phyloP scores from a whole-genome alignment of 2,888 invertebrate genomes.

The Dolichopus griseipennis region DNA sequence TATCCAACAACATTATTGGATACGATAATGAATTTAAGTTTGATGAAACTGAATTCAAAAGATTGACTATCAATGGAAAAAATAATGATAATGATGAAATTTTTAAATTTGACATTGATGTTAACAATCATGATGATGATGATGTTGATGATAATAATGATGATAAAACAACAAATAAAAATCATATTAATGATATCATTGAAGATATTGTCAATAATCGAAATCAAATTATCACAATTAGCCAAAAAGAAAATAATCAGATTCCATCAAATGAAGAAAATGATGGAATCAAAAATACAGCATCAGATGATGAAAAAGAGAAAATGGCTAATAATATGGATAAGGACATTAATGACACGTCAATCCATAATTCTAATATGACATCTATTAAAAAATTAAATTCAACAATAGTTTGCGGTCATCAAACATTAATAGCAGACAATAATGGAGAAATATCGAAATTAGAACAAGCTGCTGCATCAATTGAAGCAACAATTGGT shows the following conservation, averaged over 20 bases:
- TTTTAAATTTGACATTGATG: neutral
- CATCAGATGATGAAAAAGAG: neutral
- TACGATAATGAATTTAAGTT: neutral
- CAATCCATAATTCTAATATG: slow-evolving; percentile 7
- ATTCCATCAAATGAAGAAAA: slow-evolving; percentile 18
- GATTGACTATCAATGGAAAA: slow-evolving; percentile 32
- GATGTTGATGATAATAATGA: slow-evolving; percentile 11
- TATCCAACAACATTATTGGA: slow-evolving; percentile 3
- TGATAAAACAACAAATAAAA: neutral
- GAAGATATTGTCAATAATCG: neutral
- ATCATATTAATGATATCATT: neutral
- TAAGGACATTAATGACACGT: neutral
- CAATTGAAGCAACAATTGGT: slow-evolving; percentile 29
- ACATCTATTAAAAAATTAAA: slow-evolving; percentile 9
- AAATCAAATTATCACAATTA: neutral
- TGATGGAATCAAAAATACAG: neutral
- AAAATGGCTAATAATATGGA: neutral
- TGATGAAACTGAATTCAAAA: slow-evolving; percentile 11
- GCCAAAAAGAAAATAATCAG: slow-evolving; percentile 7
- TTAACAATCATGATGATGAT: slow-evolving; percentile 5
- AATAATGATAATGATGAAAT: slow-evolving; percentile 32
- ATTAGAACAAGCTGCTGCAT: slow-evolving; percentile 25
- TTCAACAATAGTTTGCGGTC: neutral
- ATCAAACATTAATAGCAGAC: neutral
- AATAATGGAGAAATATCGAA: slow-evolving; percentile 7